Base-by-base conservation (phyloP, 2,888 invertebrate species). In the Drosophila mimica region DNA sequence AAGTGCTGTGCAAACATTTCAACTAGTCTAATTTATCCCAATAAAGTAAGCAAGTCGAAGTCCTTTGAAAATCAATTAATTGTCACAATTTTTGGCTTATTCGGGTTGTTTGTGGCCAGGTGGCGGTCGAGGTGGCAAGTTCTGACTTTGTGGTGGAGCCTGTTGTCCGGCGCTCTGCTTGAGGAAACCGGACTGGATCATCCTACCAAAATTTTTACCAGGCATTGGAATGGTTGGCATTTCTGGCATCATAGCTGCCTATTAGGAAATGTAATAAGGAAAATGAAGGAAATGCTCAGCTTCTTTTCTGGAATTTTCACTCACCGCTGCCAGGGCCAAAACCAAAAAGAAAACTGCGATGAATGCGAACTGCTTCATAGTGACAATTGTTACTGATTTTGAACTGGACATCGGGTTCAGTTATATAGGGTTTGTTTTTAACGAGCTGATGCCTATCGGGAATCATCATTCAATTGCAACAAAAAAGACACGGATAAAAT, bases 301-400 rank as follows among this genome's bases (percentile, higher is more conserved):
- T 30, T 25, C 4, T 28, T 38, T 40, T 5, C 3, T 20, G 13
- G 6, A 9, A 13, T 43, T 51, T 28, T 0, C 30, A 62, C 90
- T 88, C 46, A 84, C 83, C 86, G 82, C 17, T 4, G 70, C 88
- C 34, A 88, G 49, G 36, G 74, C 76, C 74, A 84, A 52, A 30
- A 82, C 67, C 49, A 89, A 30, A 7, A 89, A 49, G 7, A 84
- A 46, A 17, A 85, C 52, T 60, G 70, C 83, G 72, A 84, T 72
- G 20, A 89, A 59, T 69, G 72, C 76, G 20, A 84, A 89, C 48
- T 85, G 79, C 63, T 84, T 84, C 83, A 84, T 84, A 57, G 58
- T 85, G n/a, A 31, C 58, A 38, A 46, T 34, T 68, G 46, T 36
- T 40, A 89, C 88, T 83, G 63, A 73, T 36, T 48, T 57, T 28